Base-by-base conservation (phyloP, 2,888 invertebrate species). In the Actias luna region DNA sequence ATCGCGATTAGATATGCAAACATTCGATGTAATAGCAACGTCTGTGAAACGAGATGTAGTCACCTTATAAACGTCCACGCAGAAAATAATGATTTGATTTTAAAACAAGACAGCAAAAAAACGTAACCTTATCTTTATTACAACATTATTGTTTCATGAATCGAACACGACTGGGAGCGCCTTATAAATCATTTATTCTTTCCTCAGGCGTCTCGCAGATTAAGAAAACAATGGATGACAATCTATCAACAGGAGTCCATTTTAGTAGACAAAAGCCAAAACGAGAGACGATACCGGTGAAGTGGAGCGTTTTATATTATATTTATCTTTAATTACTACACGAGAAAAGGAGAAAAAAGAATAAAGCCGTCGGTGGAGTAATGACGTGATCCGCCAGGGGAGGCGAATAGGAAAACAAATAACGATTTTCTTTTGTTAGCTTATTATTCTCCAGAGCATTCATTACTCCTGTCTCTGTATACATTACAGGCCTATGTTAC, bases 321-420 rank as follows among this genome's bases (percentile, higher is more conserved):
- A 90, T 92, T 92, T 92, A 92, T 89, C 88, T 92, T 92, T 92
- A 91, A 92, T 92, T 91, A 91, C 83, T 85, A 90, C 90, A 90
- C 83, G 80, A 77, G 65, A 77, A 79, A 64, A 67, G 73, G 72
- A 79, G 76, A 76, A 79, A 78, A 79, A 77, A 79, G 76, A 77
- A 80, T 80, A 71, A 78, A 71, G 72, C 74, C 71, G 81, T 83
- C 76, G 78, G 72, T 72, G 74, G 78, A 87, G 90, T 90, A 91
- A 92, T 88, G 85, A 88, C 84, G 86, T 82, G 87, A 87, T 86
- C 85, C 87, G 77, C 76, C 69, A 71, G 78, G 85, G 88, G 86
- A 83, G 79, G 82, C 80, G 75, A 83, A 82, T 82, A 76, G 84
- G 82, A 87, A 88, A 88, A 88, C 86, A 92, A 92, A 91, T 85